These are phyloP conservation scores for Brachyopa scutellaris DNA, from an alignment of 2,888 invertebrate species.

Conservation along the genomic window DNA sequence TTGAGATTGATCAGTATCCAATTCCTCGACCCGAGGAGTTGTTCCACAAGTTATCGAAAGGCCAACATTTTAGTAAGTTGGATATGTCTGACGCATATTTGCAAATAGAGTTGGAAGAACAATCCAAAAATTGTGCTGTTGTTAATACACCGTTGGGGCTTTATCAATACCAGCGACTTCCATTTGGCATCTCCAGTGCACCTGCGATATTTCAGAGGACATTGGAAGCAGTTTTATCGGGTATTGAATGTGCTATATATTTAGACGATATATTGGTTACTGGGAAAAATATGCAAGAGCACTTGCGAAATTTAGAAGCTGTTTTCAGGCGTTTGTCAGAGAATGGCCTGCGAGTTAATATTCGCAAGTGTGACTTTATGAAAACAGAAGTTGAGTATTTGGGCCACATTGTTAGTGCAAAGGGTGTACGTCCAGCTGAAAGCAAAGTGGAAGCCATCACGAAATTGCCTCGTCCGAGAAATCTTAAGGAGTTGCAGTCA, in stretches of 20 bases:
- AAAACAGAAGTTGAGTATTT: background rate
- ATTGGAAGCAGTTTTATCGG: slow-evolving; percentile 39
- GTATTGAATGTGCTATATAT: slow-evolving; percentile 27
- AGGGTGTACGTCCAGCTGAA: background rate
- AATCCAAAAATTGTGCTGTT: slow-evolving; percentile 15
- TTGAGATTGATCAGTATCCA: slow-evolving; percentile 74
- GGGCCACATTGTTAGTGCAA: background rate
- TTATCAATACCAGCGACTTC: slow-evolving; percentile 25
- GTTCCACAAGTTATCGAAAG: slow-evolving; percentile 66
- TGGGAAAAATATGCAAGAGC: slow-evolving; percentile 26
- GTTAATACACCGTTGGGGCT: slow-evolving; percentile 41
- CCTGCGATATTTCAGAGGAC: slow-evolving; percentile 57
- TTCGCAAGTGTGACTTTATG: background rate
- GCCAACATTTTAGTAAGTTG: slow-evolving; percentile 21
- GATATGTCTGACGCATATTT: slow-evolving; percentile 42
- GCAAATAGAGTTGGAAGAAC: slow-evolving; percentile 23
- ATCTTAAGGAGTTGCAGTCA: slow-evolving; percentile 46
- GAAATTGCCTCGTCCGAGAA: slow-evolving; percentile 2
- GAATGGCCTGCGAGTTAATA: slow-evolving; percentile 12
- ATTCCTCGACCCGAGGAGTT: slow-evolving; percentile 73
- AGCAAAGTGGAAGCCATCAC: slow-evolving; percentile 12
- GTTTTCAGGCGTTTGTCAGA: slow-evolving; percentile 36
- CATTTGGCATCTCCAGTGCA: slow-evolving; percentile 49
- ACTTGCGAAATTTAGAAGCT: slow-evolving; percentile 37
- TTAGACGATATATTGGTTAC: slow-evolving; percentile 45